Evolutionary conservation across 2,113 vertebrate genomes (phyloP).

Genomic region (Equus quagga): DNA sequence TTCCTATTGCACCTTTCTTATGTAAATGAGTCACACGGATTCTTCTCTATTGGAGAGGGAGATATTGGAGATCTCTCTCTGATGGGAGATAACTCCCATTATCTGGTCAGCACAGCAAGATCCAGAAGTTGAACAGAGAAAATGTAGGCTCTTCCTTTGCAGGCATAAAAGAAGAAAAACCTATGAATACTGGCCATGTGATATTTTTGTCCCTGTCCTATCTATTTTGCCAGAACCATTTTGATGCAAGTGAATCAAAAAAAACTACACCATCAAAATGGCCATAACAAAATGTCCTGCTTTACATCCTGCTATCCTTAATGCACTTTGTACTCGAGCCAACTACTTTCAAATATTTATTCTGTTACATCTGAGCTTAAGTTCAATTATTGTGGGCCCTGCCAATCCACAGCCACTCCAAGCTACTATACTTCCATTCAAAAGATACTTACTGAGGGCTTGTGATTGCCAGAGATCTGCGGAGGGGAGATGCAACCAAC

Average conservation of each 20-base stretch:
- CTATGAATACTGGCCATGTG: not conserved
- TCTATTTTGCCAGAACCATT: conserved; percentile 24
- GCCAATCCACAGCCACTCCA: not conserved
- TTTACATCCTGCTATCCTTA: not conserved
- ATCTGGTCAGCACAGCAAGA: not conserved
- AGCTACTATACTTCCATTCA: not conserved
- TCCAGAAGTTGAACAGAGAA: not conserved
- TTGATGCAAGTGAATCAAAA: not conserved
- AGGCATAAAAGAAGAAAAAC: not conserved
- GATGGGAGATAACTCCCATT: not conserved
- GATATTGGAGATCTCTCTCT: not conserved
- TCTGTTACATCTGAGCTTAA: not conserved
- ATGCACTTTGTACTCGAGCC: conserved; percentile 14
- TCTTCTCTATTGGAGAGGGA: not conserved
- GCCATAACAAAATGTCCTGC: not conserved
- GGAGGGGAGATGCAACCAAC: not conserved
- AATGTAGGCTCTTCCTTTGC: not conserved
- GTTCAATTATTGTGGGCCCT: not conserved
- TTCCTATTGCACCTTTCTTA: not conserved
- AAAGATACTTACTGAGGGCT: not conserved
- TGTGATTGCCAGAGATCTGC: not conserved
- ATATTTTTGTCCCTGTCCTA: not conserved
- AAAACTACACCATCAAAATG: not conserved
- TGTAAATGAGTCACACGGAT: not conserved
- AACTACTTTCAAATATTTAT: conserved; percentile 44